phyloP scores from a whole-genome alignment of 2,797 vertebrate genomes.

The Clarias pachynema region DNA sequence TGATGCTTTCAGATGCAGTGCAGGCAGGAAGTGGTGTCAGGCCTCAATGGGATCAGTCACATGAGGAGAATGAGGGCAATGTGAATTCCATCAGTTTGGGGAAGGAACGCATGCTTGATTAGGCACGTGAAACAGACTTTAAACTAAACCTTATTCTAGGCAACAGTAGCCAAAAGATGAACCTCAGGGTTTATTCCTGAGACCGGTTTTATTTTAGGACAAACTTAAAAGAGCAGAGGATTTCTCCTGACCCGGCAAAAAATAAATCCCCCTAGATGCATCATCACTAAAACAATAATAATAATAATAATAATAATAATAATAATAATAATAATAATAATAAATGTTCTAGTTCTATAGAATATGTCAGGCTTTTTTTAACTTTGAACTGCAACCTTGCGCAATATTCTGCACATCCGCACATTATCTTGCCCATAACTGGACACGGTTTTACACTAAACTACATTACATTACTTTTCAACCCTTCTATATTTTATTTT shows the following conservation, averaged over 20 bases:
- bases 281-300: neutral
- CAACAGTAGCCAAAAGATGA: constrained; percentile 35
- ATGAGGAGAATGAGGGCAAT: constrained; percentile 50
- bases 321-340: too few relatives aligned
- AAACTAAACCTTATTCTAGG: neutral
- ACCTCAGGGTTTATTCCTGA: constrained; percentile 51
- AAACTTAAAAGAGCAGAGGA: constrained; percentile 27
- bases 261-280: neutral
- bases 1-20: constrained; percentile 45
- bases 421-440: too few relatives aligned
- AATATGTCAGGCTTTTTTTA: too few relatives aligned
- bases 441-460: too few relatives aligned
- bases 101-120: constrained; percentile 45
- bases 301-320: too few relatives aligned
- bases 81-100: constrained; percentile 48
- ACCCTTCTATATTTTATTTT: too few relatives aligned
- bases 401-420: too few relatives aligned
- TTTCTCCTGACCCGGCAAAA: constrained; percentile 35
- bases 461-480: too few relatives aligned
- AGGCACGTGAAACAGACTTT: constrained; percentile 1
- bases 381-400: too few relatives aligned
- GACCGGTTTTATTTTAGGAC: constrained; percentile 45
- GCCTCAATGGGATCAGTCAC: constrained; percentile 54
- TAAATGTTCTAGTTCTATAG: too few relatives aligned
- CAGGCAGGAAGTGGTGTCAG: constrained; percentile 50